Percentiles rank a stretch among this genome's conserved stretches.
Evolutionary conservation across 2,888 invertebrate genomes (phyloP).

Genomic region (Lampropteryx suffumata): DNA sequence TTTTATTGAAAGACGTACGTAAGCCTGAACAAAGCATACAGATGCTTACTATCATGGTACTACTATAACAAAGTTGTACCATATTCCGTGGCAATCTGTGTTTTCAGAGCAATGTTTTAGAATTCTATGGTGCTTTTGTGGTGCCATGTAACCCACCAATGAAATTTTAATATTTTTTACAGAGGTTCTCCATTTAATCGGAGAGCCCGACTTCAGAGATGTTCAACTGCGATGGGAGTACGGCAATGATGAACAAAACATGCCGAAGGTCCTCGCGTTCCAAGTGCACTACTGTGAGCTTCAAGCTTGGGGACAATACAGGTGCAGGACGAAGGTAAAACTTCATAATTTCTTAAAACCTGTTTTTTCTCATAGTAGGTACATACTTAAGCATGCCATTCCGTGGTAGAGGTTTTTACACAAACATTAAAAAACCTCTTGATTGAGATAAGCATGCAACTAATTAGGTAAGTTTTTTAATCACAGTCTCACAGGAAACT

Average conservation of each 20-base stretch:
- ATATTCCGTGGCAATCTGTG: not conserved
- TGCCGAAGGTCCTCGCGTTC: slow-evolving; percentile 82
- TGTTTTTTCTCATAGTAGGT: too few species aligned
- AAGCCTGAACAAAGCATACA: too few species aligned
- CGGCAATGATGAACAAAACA: slow-evolving; percentile 61
- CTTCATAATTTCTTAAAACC: not conserved
- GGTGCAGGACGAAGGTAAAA: slow-evolving; percentile 86
- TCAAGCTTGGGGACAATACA: slow-evolving; percentile 90
- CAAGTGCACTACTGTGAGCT: slow-evolving; percentile 90
- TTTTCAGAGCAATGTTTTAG: not conserved
- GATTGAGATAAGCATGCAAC: not conserved
- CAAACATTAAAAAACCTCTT: too few species aligned
- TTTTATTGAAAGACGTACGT: not conserved
- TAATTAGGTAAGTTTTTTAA: slow-evolving; percentile 24
- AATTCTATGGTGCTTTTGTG: too few species aligned
- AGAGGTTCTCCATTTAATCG: slow-evolving; percentile 85
- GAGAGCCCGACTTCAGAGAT: slow-evolving; percentile 86
- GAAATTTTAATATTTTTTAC: slow-evolving; percentile 43
- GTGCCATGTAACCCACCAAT: too few species aligned
- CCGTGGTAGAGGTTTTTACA: too few species aligned
- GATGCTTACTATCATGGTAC: too few species aligned
- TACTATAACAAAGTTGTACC: too few species aligned
- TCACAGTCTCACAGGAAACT: slow-evolving; percentile 30
- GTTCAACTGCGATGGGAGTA: slow-evolving; percentile 86
- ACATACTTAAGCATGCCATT: too few species aligned